Conservation (phyloP, 1,140 invertebrate genomes). For the Dufourea novaeangliae region DNA sequence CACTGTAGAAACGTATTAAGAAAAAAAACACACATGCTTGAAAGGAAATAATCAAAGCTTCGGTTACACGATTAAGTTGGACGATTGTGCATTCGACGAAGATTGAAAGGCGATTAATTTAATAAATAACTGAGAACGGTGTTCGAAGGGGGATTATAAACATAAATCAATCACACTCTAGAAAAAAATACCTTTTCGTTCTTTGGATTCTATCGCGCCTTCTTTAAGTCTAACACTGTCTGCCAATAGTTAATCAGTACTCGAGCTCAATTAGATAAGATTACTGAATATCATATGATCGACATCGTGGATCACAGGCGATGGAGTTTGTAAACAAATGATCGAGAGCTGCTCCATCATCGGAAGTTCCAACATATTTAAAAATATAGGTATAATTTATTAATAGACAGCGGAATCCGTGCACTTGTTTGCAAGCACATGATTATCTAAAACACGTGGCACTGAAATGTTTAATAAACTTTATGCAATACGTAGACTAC, state of each 20-base stretch:
- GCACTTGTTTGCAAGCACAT: no score
- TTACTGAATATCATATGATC: slow-evolving; percentile 30
- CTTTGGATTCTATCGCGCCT: not conserved
- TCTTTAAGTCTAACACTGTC: not conserved
- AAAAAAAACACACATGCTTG: no score
- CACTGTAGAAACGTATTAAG: no score
- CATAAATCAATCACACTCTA: not conserved
- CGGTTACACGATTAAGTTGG: not conserved
- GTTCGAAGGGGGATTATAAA: not conserved
- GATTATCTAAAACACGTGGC: no score
- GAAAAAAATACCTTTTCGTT: not conserved
- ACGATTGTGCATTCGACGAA: not conserved
- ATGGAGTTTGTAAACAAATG: slow-evolving; percentile 13
- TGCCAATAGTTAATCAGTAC: slow-evolving; percentile 19
- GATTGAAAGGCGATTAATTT: not conserved
- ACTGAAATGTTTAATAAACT: no score
- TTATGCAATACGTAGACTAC: no score
- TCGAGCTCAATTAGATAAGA: slow-evolving; percentile 31
- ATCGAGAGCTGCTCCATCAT: not conserved
- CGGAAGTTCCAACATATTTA: not conserved
- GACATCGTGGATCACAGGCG: not conserved
- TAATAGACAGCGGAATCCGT: no score
- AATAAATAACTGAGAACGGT: not conserved
- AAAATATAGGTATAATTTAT: no score
- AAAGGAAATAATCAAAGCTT: not conserved